These are phyloP conservation scores for Eutrigla gurnardus DNA, from an alignment of 2,797 vertebrate genomes.

Conservation along the genomic window DNA sequence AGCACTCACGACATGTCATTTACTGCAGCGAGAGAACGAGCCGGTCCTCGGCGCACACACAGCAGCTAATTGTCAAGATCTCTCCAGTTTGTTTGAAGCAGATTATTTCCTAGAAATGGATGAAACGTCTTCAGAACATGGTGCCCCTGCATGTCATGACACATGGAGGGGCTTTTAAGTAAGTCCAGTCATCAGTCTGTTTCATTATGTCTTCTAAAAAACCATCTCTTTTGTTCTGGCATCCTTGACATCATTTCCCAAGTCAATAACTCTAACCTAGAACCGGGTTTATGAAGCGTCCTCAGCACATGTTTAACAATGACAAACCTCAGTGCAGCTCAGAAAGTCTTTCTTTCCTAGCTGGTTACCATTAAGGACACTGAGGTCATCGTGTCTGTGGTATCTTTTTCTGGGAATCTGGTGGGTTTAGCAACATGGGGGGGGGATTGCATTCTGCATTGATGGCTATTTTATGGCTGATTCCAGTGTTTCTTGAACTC, in stretches of 20 bases:
- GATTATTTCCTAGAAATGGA: conserved; percentile 20
- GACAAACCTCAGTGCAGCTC: not conserved
- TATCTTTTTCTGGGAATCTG: not conserved
- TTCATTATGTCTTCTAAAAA: not conserved
- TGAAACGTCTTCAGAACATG: not conserved
- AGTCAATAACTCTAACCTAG: conserved; percentile 5
- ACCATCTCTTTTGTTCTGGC: not conserved
- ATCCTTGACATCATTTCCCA: conserved; percentile 10
- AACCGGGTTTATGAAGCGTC: conserved; percentile 24
- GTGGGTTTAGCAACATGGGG: not conserved
- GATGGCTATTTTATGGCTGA: not conserved
- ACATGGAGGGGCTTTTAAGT: not conserved
- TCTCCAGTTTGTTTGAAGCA: conserved; percentile 13
- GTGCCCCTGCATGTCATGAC: not conserved
- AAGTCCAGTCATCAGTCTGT: not conserved
- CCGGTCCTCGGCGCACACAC: not conserved
- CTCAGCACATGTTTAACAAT: not conserved
- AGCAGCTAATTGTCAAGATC: conserved; percentile 18
- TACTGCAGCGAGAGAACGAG: conserved; percentile 9
- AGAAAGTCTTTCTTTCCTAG: not conserved
- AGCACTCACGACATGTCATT: not conserved
- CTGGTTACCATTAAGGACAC: not conserved
- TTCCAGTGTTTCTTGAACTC: not conserved
- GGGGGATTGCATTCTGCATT: not conserved
- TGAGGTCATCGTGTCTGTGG: not conserved